Percentiles rank a stretch among this genome's conserved stretches.
These are phyloP conservation scores for Cepaea hortensis DNA, from an alignment of 2,888 invertebrate genomes.

Conservation along the genomic window DNA sequence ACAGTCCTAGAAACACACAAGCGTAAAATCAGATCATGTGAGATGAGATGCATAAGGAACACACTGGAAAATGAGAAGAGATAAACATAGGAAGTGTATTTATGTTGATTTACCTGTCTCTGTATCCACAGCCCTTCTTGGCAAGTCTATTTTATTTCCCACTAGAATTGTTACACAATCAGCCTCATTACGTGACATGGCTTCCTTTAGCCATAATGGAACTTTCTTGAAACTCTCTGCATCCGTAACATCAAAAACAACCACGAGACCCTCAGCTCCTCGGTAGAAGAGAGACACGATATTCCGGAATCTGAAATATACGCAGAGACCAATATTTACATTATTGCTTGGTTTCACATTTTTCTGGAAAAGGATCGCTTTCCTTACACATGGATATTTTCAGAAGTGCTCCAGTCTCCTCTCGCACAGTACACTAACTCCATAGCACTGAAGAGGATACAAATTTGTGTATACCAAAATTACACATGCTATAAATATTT, in stretches of 20 bases:
- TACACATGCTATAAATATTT: too few relatives aligned
- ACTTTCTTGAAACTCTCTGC: slow-evolving; percentile 15
- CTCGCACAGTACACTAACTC: too few relatives aligned
- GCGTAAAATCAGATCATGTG: too few relatives aligned
- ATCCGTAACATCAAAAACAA: slow-evolving; percentile 37
- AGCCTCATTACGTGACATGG: neutral
- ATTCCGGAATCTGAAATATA: slow-evolving; percentile 14
- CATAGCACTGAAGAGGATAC: too few relatives aligned
- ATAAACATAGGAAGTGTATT: too few relatives aligned
- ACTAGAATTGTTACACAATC: slow-evolving; percentile 21
- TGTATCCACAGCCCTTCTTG: neutral
- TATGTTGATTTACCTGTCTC: slow-evolving; percentile 1
- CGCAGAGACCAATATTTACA: neutral
- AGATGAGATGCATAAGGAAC: too few relatives aligned
- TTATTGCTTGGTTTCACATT: too few relatives aligned
- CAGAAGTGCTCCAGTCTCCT: too few relatives aligned
- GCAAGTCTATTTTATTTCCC: slow-evolving; percentile 27
- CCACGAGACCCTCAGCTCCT: slow-evolving; percentile 30
- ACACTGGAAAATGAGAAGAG: too few relatives aligned
- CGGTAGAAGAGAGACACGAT: slow-evolving; percentile 33
- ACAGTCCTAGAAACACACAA: too few relatives aligned
- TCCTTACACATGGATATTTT: neutral
- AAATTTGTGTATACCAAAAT: too few relatives aligned
- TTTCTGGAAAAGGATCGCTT: neutral
- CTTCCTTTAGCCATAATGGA: slow-evolving; percentile 14